Evolutionary conservation across 2,888 invertebrate species (phyloP).

Genomic region (Phragmatobia fuliginosa): DNA sequence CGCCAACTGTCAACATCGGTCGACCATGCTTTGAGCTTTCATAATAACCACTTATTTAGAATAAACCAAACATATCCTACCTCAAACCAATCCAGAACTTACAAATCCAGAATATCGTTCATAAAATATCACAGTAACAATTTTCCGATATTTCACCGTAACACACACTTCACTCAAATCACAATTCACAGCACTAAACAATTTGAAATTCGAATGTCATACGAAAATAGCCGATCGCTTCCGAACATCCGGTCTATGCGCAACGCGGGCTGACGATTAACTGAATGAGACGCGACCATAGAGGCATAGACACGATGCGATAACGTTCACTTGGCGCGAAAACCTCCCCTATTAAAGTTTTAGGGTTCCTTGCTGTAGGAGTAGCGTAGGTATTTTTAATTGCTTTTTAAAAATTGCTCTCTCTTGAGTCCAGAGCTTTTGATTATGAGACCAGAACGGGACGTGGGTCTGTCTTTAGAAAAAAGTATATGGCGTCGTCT

Average conservation of each 20-base stretch:
- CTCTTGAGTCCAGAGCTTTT: no score
- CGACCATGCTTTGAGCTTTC: neutral
- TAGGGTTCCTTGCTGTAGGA: conserved; percentile 12
- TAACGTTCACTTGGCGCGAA: conserved; percentile 59
- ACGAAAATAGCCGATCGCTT: conserved; percentile 39
- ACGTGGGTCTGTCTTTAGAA: no score
- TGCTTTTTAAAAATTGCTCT: neutral
- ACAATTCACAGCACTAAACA: conserved; percentile 35
- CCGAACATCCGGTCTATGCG: conserved; percentile 46
- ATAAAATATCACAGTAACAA: neutral
- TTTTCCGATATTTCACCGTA: conserved; percentile 13
- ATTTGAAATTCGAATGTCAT: conserved; percentile 34
- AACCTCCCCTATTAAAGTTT: conserved; percentile 57
- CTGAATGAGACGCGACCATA: conserved; percentile 43
- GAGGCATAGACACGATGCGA: conserved; percentile 43
- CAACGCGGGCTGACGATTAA: conserved; percentile 51
- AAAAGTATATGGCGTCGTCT: no score
- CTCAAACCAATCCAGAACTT: conserved; percentile 6
- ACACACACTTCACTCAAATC: conserved; percentile 17
- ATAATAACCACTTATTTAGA: neutral
- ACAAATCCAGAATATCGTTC: conserved; percentile 5
- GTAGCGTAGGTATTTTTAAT: neutral
- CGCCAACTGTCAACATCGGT: neutral
- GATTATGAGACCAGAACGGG: no score
- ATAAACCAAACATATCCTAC: conserved; percentile 1